Evolutionary conservation across 2,797 vertebrate genomes (phyloP).

Genomic region (Ataeniobius toweri): DNA sequence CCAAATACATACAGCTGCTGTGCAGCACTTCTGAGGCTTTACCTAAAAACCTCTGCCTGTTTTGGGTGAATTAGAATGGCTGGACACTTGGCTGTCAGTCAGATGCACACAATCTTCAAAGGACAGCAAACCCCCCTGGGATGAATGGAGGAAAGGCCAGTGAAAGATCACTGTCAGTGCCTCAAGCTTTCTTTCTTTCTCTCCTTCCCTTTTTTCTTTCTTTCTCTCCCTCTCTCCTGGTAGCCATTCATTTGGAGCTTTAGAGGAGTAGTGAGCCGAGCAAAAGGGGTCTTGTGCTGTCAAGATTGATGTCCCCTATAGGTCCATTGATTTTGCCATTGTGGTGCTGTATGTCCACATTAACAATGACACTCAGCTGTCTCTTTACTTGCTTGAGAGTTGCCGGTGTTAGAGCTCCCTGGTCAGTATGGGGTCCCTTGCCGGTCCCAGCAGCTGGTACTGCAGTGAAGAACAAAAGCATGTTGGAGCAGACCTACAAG

Average conservation of each 20-base stretch:
- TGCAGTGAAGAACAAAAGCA: constrained; percentile 71
- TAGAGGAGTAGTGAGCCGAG: constrained; percentile 64
- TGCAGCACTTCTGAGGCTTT: constrained; percentile 65
- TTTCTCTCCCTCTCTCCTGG: constrained; percentile 13
- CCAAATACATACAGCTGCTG: constrained; percentile 64
- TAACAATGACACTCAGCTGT: constrained; percentile 85
- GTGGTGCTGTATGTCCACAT: constrained; percentile 83
- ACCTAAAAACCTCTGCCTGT: constrained; percentile 64
- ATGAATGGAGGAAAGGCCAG: constrained; percentile 62
- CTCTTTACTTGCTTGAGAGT: constrained; percentile 79
- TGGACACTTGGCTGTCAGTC: constrained; percentile 64
- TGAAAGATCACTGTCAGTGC: constrained; percentile 56
- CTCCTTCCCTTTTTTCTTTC: constrained; percentile 5
- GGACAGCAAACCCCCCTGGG: constrained; percentile 59
- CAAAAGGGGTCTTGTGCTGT: constrained; percentile 71
- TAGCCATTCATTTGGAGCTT: constrained; percentile 59
- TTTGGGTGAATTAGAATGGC: constrained; percentile 65
- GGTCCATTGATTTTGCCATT: constrained; percentile 86
- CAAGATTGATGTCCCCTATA: constrained; percentile 85
- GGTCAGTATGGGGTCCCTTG: constrained; percentile 72
- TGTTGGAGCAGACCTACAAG: constrained; percentile 72
- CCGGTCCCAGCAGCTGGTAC: constrained; percentile 60
- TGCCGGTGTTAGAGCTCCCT: constrained; percentile 78
- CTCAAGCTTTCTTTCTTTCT: constrained; percentile 14
- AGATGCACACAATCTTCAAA: constrained; percentile 66